Conservation (phyloP, 1,140 invertebrate genomes). For the Apis laboriosa region DNA sequence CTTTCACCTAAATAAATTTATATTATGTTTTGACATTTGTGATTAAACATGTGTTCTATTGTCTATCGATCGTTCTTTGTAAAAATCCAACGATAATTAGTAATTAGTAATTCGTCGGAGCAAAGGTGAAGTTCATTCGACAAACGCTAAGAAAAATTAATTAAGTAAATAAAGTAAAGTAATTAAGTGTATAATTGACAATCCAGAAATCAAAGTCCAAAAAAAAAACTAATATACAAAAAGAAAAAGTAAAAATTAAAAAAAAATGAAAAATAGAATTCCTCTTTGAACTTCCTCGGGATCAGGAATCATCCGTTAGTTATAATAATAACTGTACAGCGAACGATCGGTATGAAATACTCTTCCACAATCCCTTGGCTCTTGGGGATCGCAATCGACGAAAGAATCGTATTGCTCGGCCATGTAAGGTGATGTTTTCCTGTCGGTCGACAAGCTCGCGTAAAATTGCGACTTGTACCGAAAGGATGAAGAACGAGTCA, state of each 20-base stretch:
- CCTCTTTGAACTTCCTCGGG: too few relatives aligned
- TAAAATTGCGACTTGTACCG: slow-evolving; percentile 54
- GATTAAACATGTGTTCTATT: neutral
- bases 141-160: too few relatives aligned
- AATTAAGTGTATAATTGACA: neutral
- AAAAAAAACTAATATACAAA: too few relatives aligned
- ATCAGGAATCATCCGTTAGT: neutral
- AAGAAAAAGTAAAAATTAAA: too few relatives aligned
- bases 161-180: too few relatives aligned
- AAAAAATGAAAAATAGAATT: too few relatives aligned
- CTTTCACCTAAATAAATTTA: slow-evolving; percentile 25
- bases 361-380: slow-evolving; percentile 4
- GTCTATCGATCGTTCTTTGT: neutral
- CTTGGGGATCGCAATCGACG: slow-evolving; percentile 5
- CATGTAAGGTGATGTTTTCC: slow-evolving; percentile 58
- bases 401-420: slow-evolving; percentile 46
- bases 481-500: slow-evolving; percentile 66
- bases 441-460: slow-evolving; percentile 25
- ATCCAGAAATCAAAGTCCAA: neutral
- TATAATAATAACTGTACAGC: slow-evolving; percentile 40
- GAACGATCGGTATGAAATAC: slow-evolving; percentile 1
- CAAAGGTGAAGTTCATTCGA: too few relatives aligned
- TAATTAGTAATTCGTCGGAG: neutral
- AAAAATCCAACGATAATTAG: too few relatives aligned
- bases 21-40: neutral